phyloP scores from a whole-genome alignment of 2,888 invertebrate genomes.

The Sussaba pulchella region DNA sequence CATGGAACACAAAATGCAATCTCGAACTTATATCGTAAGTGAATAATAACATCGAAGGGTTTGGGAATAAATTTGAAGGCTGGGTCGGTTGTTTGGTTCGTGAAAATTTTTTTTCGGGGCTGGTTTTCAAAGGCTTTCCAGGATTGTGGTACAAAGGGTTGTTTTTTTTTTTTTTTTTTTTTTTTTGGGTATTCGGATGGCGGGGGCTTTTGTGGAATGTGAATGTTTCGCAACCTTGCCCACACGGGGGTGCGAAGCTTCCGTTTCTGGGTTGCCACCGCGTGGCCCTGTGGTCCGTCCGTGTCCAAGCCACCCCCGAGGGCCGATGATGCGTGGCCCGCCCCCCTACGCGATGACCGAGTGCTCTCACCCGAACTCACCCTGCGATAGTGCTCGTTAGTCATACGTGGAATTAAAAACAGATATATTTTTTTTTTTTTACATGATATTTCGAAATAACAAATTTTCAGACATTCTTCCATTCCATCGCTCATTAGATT shows the following conservation, averaged over 20 bases:
- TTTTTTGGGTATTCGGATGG: conserved; percentile 24
- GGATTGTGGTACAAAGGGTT: conserved; percentile 38
- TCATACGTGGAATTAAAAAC: conserved; percentile 75
- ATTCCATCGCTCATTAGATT: conserved; percentile 3
- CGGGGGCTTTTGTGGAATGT: conserved; percentile 85
- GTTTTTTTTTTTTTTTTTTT: not conserved
- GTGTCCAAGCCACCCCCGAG: conserved; percentile 85
- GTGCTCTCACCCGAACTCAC: conserved; percentile 85
- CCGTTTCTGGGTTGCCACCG: conserved; percentile 88
- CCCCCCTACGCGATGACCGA: conserved; percentile 84
- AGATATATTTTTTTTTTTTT: conserved; percentile 56
- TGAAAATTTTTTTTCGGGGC: conserved; percentile 21
- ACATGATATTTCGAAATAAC: conserved; percentile 47
- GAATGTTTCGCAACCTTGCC: conserved; percentile 90
- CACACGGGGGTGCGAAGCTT: conserved; percentile 93
- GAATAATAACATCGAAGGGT: conserved; percentile 57
- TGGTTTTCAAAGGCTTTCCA: conserved; percentile 1
- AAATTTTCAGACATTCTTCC: conserved; percentile 18
- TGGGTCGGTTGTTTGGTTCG: conserved; percentile 24
- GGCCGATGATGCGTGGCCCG: conserved; percentile 84
- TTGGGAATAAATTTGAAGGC: conserved; percentile 9
- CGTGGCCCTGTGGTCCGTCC: conserved; percentile 83
- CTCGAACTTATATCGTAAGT: conserved; percentile 59
- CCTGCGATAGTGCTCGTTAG: conserved; percentile 84
- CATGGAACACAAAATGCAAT: conserved; percentile 62